Base-by-base conservation (phyloP, 2,888 invertebrate species). In the Acholoe squamosa region DNA sequence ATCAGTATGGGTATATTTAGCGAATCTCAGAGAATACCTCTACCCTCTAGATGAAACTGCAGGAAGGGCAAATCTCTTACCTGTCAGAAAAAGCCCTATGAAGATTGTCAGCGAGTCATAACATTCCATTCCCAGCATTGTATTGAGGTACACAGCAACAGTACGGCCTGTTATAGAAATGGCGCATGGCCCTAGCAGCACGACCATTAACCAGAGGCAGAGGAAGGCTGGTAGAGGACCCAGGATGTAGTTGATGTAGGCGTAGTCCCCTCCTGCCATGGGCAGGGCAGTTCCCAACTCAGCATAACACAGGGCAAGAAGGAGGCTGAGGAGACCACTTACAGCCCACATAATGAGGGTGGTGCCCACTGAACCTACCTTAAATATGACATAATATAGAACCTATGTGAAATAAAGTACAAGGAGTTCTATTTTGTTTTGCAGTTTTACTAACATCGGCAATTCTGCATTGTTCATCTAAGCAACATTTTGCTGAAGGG, bases 261-360 rank as follows among this genome's bases (percentile, higher is more conserved):
- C 90, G 51, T 90, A 90, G 33, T 90, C 90, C 19, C 90, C 90
- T 14, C 90, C 90, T 1, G 90, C 90, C 31, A 88, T 34, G 34
- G 90, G 90, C 22, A 90, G 25, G 86, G 88, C 90, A 7, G 71
- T 71, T 0, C 88, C 90, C 12, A 90, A 54, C 54, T 90, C 90
- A 34, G 90, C 88, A 31, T 90, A 90, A 52, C 90, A 90, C 54
- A 90, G 43, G n/a, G 90, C 90, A 3, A 71, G 71, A 5, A 90
- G 31, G 28, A 90, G 86, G 43, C 71, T 88, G 54, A 90, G 54
- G 14, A 90, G 71, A 7, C 90, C 90, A 19, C 31, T 76, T 14
- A 14, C 86, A 0, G 86, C 88, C 90, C 90, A 90, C 43, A 90
- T 86, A 3, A 86, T 22, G 0, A 90, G 34, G 7, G 90, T 84